Conservation (phyloP, 2,113 vertebrate species). For the Cochlearius cochlearius region DNA sequence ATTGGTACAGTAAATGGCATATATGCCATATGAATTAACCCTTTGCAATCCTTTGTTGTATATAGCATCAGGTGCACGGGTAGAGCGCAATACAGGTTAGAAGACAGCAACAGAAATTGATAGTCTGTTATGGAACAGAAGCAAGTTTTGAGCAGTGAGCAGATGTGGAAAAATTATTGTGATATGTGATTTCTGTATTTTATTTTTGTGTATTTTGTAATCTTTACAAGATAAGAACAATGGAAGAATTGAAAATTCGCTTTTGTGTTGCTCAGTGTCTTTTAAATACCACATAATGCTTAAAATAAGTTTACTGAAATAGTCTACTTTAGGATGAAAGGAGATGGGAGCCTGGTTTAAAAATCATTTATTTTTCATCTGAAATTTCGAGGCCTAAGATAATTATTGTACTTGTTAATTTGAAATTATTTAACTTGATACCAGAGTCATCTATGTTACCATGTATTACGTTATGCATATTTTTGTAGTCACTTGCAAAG, state of each 20-base stretch:
- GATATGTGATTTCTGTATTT: neutral
- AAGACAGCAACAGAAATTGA: neutral
- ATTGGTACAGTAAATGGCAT: neutral
- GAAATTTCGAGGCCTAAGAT: neutral
- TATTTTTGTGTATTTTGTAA: neutral
- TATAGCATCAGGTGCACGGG: neutral
- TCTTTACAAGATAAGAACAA: neutral
- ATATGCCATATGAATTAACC: neutral
- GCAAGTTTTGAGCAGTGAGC: neutral
- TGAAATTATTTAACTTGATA: neutral
- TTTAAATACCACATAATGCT: neutral
- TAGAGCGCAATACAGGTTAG: neutral
- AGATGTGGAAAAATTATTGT: neutral
- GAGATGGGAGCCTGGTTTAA: neutral
- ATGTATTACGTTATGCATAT: fast-evolving
- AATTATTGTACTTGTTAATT: neutral
- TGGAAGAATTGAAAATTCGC: neutral
- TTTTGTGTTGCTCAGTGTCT: neutral
- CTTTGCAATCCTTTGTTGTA: neutral
- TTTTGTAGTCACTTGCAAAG: neutral
- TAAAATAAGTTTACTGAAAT: neutral
- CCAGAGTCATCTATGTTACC: fast-evolving
- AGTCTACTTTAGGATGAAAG: neutral
- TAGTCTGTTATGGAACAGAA: neutral
- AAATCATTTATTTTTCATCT: neutral